Evolutionary conservation across 2,888 invertebrate species (phyloP).

Genomic region (Diarsia dahlii): DNA sequence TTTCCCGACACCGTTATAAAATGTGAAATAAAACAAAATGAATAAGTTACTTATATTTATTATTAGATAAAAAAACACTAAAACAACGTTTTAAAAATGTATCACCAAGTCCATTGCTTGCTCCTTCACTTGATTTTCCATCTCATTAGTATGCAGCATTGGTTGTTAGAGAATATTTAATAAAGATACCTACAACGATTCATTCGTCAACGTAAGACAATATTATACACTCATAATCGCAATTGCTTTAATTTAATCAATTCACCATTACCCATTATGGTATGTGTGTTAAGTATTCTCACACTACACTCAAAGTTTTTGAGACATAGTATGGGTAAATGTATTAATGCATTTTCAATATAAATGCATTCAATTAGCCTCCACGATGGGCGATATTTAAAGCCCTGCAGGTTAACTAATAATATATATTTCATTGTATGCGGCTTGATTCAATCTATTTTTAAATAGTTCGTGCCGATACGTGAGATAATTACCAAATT

Average conservation of each 20-base stretch:
- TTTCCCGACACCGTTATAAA: neutral
- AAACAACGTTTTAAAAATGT: neutral
- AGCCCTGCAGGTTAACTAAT: neutral
- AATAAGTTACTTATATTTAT: constrained; percentile 3
- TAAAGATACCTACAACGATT: neutral
- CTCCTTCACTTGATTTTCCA: neutral
- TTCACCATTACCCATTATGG: neutral
- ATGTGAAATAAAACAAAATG: constrained; percentile 16
- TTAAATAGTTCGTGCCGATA: constrained; percentile 12
- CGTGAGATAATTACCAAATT: neutral
- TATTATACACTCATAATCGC: neutral
- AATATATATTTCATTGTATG: neutral
- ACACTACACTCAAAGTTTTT: neutral
- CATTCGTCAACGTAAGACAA: neutral
- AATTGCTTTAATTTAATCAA: neutral
- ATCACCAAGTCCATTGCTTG: neutral
- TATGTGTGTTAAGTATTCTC: neutral
- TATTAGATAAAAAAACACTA: neutral
- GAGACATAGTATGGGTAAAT: neutral
- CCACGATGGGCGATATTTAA: neutral
- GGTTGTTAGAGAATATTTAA: neutral
- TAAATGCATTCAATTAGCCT: neutral
- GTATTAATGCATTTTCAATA: neutral
- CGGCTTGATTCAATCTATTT: constrained; percentile 8
- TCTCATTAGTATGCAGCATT: neutral